phyloP scores from a whole-genome alignment of 2,797 vertebrate species.

The Clamator glandarius region DNA sequence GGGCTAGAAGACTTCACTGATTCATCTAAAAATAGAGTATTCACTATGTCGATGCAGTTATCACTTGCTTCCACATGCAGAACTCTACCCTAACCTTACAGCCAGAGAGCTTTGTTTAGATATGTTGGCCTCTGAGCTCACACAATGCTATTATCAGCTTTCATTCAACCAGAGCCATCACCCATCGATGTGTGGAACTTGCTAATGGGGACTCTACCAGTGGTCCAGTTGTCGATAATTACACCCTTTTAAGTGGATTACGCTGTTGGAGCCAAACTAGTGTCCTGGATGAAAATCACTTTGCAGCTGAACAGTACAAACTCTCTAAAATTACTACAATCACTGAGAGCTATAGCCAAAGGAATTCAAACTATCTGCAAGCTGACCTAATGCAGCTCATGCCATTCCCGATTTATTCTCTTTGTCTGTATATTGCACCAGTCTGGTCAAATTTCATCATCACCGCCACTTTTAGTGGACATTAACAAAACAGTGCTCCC shows the following conservation, averaged over 20 bases:
- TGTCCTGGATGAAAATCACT: neutral
- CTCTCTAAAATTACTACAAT: neutral
- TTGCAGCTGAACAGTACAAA: neutral
- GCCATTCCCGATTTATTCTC: neutral
- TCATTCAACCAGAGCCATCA: neutral
- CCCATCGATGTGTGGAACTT: constrained; percentile 63
- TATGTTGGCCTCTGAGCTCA: neutral
- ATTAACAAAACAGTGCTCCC: neutral
- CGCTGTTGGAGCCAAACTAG: neutral
- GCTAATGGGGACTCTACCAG: constrained; percentile 38
- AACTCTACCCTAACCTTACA: neutral
- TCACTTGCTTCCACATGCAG: neutral
- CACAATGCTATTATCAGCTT: constrained; percentile 21
- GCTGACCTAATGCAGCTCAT: neutral
- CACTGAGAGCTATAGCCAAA: neutral
- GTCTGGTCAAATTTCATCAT: neutral
- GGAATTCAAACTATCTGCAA: neutral
- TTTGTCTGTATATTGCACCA: neutral
- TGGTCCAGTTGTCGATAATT: neutral
- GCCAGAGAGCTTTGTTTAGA: neutral
- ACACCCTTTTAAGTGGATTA: neutral
- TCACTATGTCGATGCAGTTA: constrained; percentile 36
- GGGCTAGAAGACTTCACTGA: constrained; percentile 32
- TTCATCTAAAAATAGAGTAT: constrained; percentile 50
- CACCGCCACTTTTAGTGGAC: neutral